phyloP scores from a whole-genome alignment of 2,797 vertebrate species.

The Acestrorhynchus altus region DNA sequence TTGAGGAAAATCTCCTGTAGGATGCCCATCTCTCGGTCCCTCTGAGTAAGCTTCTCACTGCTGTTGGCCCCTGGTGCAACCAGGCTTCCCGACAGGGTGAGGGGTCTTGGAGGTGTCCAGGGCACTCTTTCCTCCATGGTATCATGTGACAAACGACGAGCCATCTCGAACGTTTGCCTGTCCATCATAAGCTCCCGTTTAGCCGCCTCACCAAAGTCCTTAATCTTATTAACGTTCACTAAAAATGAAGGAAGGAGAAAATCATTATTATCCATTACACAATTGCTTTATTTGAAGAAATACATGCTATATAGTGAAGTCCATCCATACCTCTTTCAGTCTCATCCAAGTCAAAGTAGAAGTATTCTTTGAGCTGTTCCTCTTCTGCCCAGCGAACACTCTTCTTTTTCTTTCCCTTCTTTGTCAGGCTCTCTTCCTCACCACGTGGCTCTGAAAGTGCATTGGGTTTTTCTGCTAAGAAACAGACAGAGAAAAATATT shows the following conservation, averaged over 20 bases:
- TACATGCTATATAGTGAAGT: neutral
- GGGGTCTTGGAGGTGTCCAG: slow-evolving; percentile 83
- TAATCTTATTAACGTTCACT: slow-evolving; percentile 98
- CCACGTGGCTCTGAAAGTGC: slow-evolving; percentile 83
- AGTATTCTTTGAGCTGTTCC: slow-evolving; percentile 88
- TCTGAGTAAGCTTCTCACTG: slow-evolving; percentile 88
- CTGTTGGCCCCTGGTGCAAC: slow-evolving; percentile 84
- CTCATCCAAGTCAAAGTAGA: slow-evolving; percentile 94
- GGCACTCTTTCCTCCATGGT: slow-evolving; percentile 93
- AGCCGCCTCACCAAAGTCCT: slow-evolving; percentile 94
- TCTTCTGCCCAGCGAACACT: slow-evolving; percentile 92
- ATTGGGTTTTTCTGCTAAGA: slow-evolving; percentile 69
- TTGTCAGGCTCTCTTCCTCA: slow-evolving; percentile 81
- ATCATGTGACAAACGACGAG: slow-evolving; percentile 91
- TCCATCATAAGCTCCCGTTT: slow-evolving; percentile 94
- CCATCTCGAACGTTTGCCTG: slow-evolving; percentile 91
- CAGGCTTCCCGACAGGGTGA: slow-evolving; percentile 79
- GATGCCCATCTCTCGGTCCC: slow-evolving; percentile 92
- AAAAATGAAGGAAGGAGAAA: neutral
- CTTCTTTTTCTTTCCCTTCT: slow-evolving; percentile 92
- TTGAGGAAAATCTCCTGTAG: slow-evolving; percentile 94
- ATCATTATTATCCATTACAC: neutral
- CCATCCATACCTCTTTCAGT: slow-evolving; percentile 85
- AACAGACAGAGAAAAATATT: neutral
- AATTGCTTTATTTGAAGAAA: neutral